Conservation (phyloP, 1,140 invertebrate genomes). For the Anastatus disparis region DNA sequence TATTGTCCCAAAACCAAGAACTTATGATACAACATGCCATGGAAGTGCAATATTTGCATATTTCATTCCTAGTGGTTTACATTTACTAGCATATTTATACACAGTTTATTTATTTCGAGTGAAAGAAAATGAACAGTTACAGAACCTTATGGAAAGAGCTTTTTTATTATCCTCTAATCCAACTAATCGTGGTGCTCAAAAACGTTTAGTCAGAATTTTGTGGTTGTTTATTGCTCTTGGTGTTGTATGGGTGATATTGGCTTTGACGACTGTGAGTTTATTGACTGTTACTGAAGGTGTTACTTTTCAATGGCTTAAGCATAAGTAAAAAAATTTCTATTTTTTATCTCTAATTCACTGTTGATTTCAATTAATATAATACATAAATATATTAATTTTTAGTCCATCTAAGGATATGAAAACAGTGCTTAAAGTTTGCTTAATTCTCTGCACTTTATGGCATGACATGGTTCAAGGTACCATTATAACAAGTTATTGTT, state of each 20-base stretch:
- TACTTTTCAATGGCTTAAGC: conserved; percentile 73
- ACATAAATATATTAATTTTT: conserved; percentile 48
- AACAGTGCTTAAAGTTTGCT: conserved; percentile 69
- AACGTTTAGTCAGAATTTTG: conserved; percentile 73
- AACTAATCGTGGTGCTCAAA: conserved; percentile 74
- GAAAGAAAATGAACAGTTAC: conserved; percentile 86
- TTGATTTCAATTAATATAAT: not conserved
- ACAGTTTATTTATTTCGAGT: conserved; percentile 82
- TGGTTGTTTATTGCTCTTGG: conserved; percentile 78
- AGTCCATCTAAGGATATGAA: conserved; percentile 67
- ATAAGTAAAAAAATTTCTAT: conserved; percentile 51
- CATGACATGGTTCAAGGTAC: conserved; percentile 83
- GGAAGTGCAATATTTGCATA: conserved; percentile 80
- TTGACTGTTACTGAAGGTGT: conserved; percentile 74
- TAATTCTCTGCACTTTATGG: conserved; percentile 76
- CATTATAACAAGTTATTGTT: conserved; percentile 81
- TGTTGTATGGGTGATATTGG: conserved; percentile 74
- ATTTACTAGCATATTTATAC: conserved; percentile 81
- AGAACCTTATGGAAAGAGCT: conserved; percentile 90
- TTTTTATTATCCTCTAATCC: conserved; percentile 76
- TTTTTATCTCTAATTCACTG: conserved; percentile 16
- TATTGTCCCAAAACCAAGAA: conserved; percentile 53
- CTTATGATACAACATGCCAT: conserved; percentile 72
- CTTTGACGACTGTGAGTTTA: conserved; percentile 73
- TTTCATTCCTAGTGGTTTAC: conserved; percentile 80